Percentiles rank a stretch among this genome's conserved stretches.
Evolutionary conservation across 2,113 vertebrate species (phyloP).

Genomic region (Scatophagus argus): DNA sequence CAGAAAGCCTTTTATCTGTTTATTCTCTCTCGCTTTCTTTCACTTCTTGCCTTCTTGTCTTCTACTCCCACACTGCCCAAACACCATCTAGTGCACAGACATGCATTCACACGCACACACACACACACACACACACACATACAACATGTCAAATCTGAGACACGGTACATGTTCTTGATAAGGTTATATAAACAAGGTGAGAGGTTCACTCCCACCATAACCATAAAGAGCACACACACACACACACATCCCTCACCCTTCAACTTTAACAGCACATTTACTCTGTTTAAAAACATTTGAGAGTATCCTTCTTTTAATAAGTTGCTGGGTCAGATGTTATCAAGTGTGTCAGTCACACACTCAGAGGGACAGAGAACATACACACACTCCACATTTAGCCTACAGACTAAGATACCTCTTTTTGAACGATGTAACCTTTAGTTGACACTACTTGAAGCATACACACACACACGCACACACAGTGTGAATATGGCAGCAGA

Average conservation of each 20-base stretch:
- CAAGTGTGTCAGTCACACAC: conserved; percentile 36
- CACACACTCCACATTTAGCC: conserved; percentile 19
- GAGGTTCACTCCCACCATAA: conserved; percentile 25
- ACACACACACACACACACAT: conserved; percentile 21
- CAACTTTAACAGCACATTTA: conserved; percentile 10
- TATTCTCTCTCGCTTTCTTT: conserved; percentile 34
- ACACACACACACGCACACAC: conserved; percentile 6
- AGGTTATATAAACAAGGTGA: conserved; percentile 63
- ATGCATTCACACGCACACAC: conserved; percentile 7
- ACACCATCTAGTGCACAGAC: conserved; percentile 23
- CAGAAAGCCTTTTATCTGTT: conserved; percentile 83
- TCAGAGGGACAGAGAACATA: conserved; percentile 6
- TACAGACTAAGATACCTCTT: conserved; percentile 28
- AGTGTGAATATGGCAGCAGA: conserved; percentile 47
- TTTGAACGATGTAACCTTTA: conserved; percentile 51
- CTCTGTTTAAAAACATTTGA: conserved; percentile 30
- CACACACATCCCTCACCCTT: conserved; percentile 7
- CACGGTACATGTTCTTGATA: conserved; percentile 55
- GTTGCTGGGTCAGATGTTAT: conserved; percentile 5
- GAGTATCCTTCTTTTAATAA: not conserved
- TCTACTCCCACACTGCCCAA: conserved; percentile 8
- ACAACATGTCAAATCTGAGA: conserved; percentile 40
- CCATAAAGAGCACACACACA: conserved; percentile 13
- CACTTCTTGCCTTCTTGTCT: conserved; percentile 35
- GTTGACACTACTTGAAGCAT: conserved; percentile 22